These are phyloP conservation scores for Phenganax marumi DNA, from an alignment of 92 coral and sea anemone species.

Conservation along the genomic window DNA sequence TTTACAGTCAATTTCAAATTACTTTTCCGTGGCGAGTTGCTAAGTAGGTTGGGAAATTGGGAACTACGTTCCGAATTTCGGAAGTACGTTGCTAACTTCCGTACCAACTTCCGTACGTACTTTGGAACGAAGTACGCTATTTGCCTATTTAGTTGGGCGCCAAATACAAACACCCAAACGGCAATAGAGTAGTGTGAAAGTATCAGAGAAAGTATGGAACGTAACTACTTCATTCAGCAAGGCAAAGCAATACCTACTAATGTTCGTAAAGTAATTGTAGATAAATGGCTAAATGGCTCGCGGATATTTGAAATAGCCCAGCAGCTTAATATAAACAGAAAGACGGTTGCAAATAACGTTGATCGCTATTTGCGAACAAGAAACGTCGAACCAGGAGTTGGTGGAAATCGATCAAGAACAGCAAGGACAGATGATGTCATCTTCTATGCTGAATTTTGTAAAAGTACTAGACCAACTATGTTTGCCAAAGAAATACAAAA, in stretches of 20 bases:
- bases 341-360: slow-evolving; percentile 1
- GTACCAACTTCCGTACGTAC: no score
- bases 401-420: slow-evolving; percentile 10
- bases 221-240: not conserved
- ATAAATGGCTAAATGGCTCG: slow-evolving; percentile 4
- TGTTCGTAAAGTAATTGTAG: not conserved
- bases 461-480: slow-evolving; percentile 60
- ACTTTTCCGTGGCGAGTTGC: no score
- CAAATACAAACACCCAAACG: no score
- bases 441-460: slow-evolving; percentile 57
- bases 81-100: no score
- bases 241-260: not conserved
- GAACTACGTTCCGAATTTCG: no score
- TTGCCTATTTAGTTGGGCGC: no score
- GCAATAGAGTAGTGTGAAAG: no score
- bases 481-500: slow-evolving; percentile 52
- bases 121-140: no score
- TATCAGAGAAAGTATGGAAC: slow-evolving; percentile 6
- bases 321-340: not conserved
- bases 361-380: not conserved
- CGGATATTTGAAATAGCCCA: slow-evolving; percentile 2
- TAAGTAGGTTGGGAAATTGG: no score
- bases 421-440: slow-evolving; percentile 61
- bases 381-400: not conserved
- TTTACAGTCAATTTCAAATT: no score